Evolutionary conservation across 1,140 invertebrate genomes (phyloP).

Genomic region (Halesus radiatus): DNA sequence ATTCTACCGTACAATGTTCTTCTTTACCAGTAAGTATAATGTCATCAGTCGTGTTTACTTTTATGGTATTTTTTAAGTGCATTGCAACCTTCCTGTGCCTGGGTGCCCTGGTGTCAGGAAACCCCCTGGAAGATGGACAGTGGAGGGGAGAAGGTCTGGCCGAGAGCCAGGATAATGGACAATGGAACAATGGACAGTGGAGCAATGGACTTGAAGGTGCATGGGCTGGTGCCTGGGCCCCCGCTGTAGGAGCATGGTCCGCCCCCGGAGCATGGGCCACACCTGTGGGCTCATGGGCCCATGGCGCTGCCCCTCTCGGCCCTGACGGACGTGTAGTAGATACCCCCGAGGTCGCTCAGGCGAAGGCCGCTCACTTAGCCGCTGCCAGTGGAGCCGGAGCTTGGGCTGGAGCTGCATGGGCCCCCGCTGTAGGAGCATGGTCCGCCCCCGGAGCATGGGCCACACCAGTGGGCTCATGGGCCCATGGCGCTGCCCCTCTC

Average conservation of each 20-base stretch:
- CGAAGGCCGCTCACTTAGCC: slow-evolving; percentile 65
- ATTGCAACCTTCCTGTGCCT: too few species aligned
- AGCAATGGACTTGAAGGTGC: too few species aligned
- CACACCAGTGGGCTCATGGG: neutral
- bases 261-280: slow-evolving; percentile 55
- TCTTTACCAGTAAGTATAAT: too few species aligned
- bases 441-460: slow-evolving; percentile 28
- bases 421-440: slow-evolving; percentile 8
- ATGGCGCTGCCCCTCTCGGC: slow-evolving; percentile 7
- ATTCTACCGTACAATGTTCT: too few species aligned
- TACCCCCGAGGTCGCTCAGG: slow-evolving; percentile 62
- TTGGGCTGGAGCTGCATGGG: neutral
- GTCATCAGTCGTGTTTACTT: too few species aligned
- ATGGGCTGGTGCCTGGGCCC: slow-evolving; percentile 1
- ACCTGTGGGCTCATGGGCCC: slow-evolving; percentile 41
- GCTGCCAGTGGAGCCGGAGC: neutral
- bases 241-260: neutral
- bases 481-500: slow-evolving; percentile 44
- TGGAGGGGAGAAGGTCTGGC: too few species aligned
- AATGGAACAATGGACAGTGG: too few species aligned
- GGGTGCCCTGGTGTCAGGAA: too few species aligned
- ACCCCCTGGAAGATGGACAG: too few species aligned
- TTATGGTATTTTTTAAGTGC: too few species aligned
- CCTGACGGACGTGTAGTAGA: slow-evolving; percentile 61
- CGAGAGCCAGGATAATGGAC: too few species aligned